phyloP scores from a whole-genome alignment of 2,888 invertebrate genomes.

The Drosophila robusta region DNA sequence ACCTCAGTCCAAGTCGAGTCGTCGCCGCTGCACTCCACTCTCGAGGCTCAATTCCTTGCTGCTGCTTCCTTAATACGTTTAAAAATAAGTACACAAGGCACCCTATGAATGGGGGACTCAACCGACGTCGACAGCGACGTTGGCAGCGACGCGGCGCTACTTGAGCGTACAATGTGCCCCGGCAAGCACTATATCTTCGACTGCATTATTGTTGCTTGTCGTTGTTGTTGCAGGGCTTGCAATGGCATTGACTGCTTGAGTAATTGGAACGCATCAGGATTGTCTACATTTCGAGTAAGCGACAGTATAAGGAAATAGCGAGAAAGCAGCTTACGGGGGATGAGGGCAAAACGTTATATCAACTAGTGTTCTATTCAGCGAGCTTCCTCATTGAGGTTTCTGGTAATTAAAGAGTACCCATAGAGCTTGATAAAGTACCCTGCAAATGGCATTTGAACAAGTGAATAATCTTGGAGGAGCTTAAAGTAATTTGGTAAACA shows the following conservation, averaged over 20 bases:
- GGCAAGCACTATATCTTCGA: conserved; percentile 12
- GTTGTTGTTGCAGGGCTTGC: conserved; percentile 13
- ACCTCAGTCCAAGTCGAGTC: conserved; percentile 14
- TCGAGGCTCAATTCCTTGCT: conserved; percentile 37
- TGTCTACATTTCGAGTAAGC: conserved; percentile 25
- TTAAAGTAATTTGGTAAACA: background rate
- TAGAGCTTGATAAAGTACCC: conserved; percentile 12
- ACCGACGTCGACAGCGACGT: background rate
- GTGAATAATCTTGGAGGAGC: background rate
- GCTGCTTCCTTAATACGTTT: conserved; percentile 72
- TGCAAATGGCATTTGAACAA: conserved; percentile 1
- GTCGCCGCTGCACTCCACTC: conserved; percentile 16
- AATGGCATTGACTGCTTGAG: conserved; percentile 72
- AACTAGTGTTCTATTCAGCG: conserved; percentile 17
- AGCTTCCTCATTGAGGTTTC: conserved; percentile 19
- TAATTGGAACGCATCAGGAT: conserved; percentile 66
- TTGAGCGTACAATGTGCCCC: conserved; percentile 61
- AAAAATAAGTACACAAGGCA: conserved; percentile 63
- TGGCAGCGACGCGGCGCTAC: conserved; percentile 26
- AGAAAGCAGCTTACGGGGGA: conserved; percentile 1
- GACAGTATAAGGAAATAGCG: conserved; percentile 3
- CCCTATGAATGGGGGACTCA: conserved; percentile 32
- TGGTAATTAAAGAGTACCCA: conserved; percentile 22
- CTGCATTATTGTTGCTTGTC: conserved; percentile 21
- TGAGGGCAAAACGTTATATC: conserved; percentile 10